Evolutionary conservation across 1,140 invertebrate species (phyloP), one percentile per base, ranked within the genome.

Genomic region (Papilio dardanus): DNA sequence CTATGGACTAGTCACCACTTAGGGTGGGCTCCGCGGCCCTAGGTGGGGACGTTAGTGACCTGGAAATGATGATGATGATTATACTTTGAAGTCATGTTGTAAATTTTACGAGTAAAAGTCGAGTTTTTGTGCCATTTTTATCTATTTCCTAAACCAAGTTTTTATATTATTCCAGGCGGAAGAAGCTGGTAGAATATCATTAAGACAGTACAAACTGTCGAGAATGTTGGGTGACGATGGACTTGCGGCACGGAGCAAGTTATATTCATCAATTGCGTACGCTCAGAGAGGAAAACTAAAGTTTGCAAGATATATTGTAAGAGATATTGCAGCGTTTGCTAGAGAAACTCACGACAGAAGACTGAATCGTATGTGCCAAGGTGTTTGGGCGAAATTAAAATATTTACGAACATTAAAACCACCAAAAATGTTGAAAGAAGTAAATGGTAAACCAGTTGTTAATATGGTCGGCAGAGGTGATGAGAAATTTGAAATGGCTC

Each of bases 191-290:
- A 96, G 96, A 90, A 98, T 99, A 86, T 99, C 98, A 5, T 16
- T 96, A 14, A 93, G 96, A 80, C 98, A 99, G 89, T 95, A 98
- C 73, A 94, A 95, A 83, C 93, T 99, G 37, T 97, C 98, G 2
- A 82, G 96, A 30, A 94, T 96, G 81, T 91, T 98, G 24, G 97
- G 96, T 5, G 97, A 99, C 95, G 97, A 98, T 1, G 93, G 95
- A 37, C 91, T 97, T 73, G 95, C 96, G 46, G 95, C 97, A 5
- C 94, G 97, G 40, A 99, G 98, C 89, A 95, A 95, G 80, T 93
- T 99, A 0, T 99, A 97, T 90, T 95, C 96, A 80, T 96, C 97
- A n/a, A 94, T 99, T 73, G 98, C 98, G 90, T 93, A 98, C 21
- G 96, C 99, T 71, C 98, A 99, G 92, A 95, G 95, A 78, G 96